These are phyloP conservation scores for Pantelozetes paolii DNA, from an alignment of 2,888 invertebrate species.

Conservation along the genomic window DNA sequence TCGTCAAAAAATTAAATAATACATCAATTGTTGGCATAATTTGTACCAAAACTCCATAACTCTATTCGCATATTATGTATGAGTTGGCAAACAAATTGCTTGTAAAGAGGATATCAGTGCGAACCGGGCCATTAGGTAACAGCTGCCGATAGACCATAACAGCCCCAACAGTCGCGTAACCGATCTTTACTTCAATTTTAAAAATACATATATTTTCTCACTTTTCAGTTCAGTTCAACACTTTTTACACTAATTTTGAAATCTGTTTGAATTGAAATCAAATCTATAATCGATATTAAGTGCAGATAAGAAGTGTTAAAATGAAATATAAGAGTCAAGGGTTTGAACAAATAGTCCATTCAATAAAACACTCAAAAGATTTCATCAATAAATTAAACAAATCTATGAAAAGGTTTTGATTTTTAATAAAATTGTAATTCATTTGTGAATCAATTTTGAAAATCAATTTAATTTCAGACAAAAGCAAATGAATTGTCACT, in stretches of 20 bases:
- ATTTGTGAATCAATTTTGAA: too few relatives aligned
- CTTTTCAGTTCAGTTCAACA: not conserved
- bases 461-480: not conserved
- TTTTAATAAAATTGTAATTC: too few relatives aligned
- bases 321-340: too few relatives aligned
- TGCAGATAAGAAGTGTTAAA: not conserved
- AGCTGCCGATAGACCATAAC: constrained; percentile 31
- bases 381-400: too few relatives aligned
- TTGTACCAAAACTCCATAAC: constrained; percentile 34
- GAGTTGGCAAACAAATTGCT: constrained; percentile 37
- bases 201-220: not conserved
- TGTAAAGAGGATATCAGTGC: constrained; percentile 38
- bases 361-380: too few relatives aligned
- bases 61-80: constrained; percentile 38
- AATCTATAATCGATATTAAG: constrained; percentile 7
- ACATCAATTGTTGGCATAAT: constrained; percentile 9
- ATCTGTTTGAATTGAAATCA: constrained; percentile 13
- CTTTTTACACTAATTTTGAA: not conserved
- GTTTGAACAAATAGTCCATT: too few relatives aligned
- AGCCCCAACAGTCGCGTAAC: constrained; percentile 22
- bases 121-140: constrained; percentile 33
- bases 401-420: too few relatives aligned
- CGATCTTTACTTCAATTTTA: not conserved
- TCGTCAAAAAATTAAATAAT: constrained; percentile 33
- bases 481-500: too few relatives aligned